Base-by-base conservation (phyloP, 2,888 invertebrate genomes). In the Opisthograptis luteolata region DNA sequence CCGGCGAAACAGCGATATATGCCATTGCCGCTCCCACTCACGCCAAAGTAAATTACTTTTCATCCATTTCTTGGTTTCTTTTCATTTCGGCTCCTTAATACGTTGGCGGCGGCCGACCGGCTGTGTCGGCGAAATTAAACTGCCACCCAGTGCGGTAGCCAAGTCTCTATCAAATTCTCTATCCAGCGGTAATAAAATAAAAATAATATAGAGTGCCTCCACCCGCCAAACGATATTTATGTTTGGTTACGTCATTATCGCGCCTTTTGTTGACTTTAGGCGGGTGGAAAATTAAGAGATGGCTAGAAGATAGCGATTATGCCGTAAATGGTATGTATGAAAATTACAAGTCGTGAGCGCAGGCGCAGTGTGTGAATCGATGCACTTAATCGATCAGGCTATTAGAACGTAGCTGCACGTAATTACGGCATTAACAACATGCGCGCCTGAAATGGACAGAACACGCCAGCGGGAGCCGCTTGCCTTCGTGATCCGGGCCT, bases 131-230 rank as follows among this genome's bases (percentile, higher is more conserved):
- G 64, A 78, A 83, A 83, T 83, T 81, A 81, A 80, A 83, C 81
- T 75, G 74, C 70, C 72, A 73, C 71, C 73, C 78, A 76, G 72
- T 79, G 74, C 75, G 66, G 73, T 74, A 79, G 84, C 84, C 83
- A 84, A 85, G 82, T 81, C 81, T 82, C 81, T 84, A 84, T 85
- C 81, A 82, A 84, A 82, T 78, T 81, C 78, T 73, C 79, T 69
- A 73, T 69, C 72, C 73, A 73, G 65, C 69, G 73, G 79, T 80
- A 84, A 84, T 86, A 85, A 85, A 85, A 85, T 63, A 79, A 80
- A 85, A 84, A 85, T 82, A 82, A 84, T 82, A 80, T 75, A 73
- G 66, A 78, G 66, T 70, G 70, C 69, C 74, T 75, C 64, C 68
- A 61, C 66, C 68, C 67, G 65, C 70, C 70, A 62, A 48, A 65